phyloP scores from a whole-genome alignment of 2,113 vertebrate species.

The Trematomus loennbergii region DNA sequence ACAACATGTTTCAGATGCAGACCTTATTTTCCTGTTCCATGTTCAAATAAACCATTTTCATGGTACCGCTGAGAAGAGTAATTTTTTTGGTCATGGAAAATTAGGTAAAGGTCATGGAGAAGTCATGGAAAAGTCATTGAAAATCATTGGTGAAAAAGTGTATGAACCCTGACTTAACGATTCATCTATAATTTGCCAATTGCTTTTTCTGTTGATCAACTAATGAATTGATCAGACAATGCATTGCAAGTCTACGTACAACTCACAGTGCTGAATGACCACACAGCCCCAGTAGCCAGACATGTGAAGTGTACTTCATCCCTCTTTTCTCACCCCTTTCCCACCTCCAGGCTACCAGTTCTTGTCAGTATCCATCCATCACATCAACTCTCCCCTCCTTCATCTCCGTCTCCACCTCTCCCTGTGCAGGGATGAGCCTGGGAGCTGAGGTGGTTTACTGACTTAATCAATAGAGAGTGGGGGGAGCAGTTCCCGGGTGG shows the following conservation, averaged over 20 bases:
- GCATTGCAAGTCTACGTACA: background rate
- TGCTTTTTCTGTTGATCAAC: too few species aligned
- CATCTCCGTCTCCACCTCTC: background rate
- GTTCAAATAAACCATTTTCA: too few species aligned
- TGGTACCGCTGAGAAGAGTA: too few species aligned
- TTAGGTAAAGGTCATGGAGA: too few species aligned
- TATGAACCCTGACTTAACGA: too few species aligned
- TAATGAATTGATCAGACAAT: too few species aligned
- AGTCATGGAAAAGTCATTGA: too few species aligned
- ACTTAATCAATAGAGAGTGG: slow-evolving; percentile 30
- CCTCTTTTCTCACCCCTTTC: background rate
- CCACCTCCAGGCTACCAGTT: slow-evolving; percentile 10
- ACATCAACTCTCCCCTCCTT: slow-evolving; percentile 26
- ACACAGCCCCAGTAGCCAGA: background rate
- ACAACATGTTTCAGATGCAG: too few species aligned
- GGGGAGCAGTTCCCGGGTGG: slow-evolving; percentile 10
- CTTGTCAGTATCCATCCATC: slow-evolving; percentile 39
- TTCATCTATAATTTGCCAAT: too few species aligned
- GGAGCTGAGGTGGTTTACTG: slow-evolving; percentile 20
- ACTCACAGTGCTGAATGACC: background rate
- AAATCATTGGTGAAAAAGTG: too few species aligned
- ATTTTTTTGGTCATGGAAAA: too few species aligned
- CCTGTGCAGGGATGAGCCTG: slow-evolving; percentile 2
- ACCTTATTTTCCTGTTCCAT: too few species aligned
- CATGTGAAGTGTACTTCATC: background rate